Evolutionary conservation across 2,888 invertebrate species (phyloP).

Genomic region (Herminia tarsipennalis): DNA sequence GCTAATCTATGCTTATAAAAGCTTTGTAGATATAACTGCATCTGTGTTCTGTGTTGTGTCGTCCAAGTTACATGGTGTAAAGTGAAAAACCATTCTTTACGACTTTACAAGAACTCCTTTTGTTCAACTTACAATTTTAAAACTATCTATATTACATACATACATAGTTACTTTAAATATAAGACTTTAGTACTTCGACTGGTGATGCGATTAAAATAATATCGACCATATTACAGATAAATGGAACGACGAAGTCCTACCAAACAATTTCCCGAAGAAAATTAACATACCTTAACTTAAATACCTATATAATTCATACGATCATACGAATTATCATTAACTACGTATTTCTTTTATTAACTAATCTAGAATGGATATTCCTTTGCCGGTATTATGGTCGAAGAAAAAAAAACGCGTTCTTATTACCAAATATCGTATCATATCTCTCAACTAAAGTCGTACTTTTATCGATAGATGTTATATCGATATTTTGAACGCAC

Average conservation of each 20-base stretch:
- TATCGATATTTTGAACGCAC: constrained; percentile 18
- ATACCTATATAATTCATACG: constrained; percentile 7
- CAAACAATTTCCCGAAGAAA: constrained; percentile 8
- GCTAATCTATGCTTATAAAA: constrained; percentile 21
- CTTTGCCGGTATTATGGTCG: constrained; percentile 28
- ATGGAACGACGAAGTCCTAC: constrained; percentile 6
- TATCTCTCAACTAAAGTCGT: constrained; percentile 25
- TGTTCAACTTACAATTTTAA: constrained; percentile 75
- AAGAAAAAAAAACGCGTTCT: neutral
- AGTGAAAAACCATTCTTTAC: too few species aligned
- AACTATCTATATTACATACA: constrained; percentile 59
- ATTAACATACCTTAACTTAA: constrained; percentile 7
- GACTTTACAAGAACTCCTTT: constrained; percentile 58
- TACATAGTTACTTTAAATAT: constrained; percentile 38
- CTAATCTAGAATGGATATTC: constrained; percentile 11
- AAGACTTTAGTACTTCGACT: constrained; percentile 34
- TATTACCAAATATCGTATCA: too few species aligned
- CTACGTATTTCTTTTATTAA: constrained; percentile 26
- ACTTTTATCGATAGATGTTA: constrained; percentile 17
- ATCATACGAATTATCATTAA: constrained; percentile 16
- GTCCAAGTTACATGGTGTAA: constrained; percentile 57
- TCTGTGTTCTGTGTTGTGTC: constrained; percentile 10
- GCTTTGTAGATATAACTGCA: constrained; percentile 6
- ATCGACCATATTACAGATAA: constrained; percentile 35
- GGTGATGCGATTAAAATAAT: constrained; percentile 14